Evolutionary conservation across 2,797 vertebrate species (phyloP).

Genomic region (Clangula hyemalis): DNA sequence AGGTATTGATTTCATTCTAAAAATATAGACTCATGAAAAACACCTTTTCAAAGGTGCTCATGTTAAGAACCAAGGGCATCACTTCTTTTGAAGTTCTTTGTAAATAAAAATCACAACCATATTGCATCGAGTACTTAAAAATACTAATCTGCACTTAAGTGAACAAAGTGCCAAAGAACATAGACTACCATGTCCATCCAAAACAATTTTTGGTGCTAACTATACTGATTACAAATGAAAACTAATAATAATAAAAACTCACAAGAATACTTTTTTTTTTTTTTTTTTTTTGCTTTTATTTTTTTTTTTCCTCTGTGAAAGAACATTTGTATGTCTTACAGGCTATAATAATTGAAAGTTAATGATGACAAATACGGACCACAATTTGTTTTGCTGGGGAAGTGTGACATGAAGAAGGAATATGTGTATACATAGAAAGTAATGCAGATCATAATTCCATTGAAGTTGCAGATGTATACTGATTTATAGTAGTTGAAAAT

Average conservation of each 20-base stretch:
- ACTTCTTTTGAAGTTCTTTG: constrained; percentile 29
- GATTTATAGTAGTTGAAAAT: background rate
- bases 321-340: background rate
- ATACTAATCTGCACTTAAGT: background rate
- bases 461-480: background rate
- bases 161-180: background rate
- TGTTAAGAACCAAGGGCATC: background rate
- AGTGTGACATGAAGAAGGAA: background rate
- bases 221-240: background rate
- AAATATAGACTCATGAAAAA: background rate
- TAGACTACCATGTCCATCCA: background rate
- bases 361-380: background rate
- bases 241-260: background rate
- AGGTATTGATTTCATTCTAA: constrained; percentile 3
- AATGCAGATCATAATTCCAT: background rate
- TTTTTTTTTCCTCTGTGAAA: background rate
- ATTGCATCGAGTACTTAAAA: constrained; percentile 20
- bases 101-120: constrained; percentile 1
- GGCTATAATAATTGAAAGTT: background rate
- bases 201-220: background rate
- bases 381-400: background rate
- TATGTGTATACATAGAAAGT: background rate
- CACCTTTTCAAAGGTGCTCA: background rate
- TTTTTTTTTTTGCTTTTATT: background rate
- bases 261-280: background rate